Evolutionary conservation across 1,140 invertebrate species (phyloP).

Genomic region (Cherax quadricarinatus): DNA sequence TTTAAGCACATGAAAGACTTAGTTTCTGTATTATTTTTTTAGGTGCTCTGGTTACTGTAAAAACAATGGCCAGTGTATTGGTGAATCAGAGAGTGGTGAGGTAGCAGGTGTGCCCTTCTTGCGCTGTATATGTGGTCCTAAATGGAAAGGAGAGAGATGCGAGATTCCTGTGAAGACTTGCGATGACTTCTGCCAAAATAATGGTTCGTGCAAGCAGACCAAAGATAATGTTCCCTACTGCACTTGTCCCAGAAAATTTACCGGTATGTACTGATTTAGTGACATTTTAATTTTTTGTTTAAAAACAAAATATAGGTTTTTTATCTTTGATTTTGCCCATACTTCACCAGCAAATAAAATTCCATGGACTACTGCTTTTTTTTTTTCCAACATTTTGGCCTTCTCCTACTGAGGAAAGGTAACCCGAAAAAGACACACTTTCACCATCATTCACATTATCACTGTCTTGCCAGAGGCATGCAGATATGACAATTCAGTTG

Average conservation of each 20-base stretch:
- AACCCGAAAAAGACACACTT: too few relatives aligned
- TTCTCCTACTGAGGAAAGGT: too few relatives aligned
- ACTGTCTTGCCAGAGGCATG: too few relatives aligned
- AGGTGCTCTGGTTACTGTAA: slow-evolving; percentile 82
- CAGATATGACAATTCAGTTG: too few relatives aligned
- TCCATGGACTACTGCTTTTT: too few relatives aligned
- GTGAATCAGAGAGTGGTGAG: slow-evolving; percentile 47
- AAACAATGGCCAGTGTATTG: slow-evolving; percentile 73
- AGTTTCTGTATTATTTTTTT: neutral
- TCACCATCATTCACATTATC: too few relatives aligned
- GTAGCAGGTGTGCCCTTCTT: slow-evolving; percentile 53
- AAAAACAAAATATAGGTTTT: too few relatives aligned
- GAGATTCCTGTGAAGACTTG: slow-evolving; percentile 80
- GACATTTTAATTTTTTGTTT: neutral
- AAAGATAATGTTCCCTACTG: slow-evolving; percentile 75
- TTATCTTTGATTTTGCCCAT: too few relatives aligned
- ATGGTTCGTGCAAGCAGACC: slow-evolving; percentile 79
- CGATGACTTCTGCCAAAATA: slow-evolving; percentile 80
- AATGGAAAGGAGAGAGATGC: slow-evolving; percentile 83
- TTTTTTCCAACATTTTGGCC: too few relatives aligned
- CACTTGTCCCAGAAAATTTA: slow-evolving; percentile 77
- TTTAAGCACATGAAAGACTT: too few relatives aligned
- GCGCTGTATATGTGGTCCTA: slow-evolving; percentile 81
- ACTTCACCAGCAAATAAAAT: too few relatives aligned
- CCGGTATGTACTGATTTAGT: slow-evolving; percentile 74